Percentiles rank a stretch among this genome's conserved stretches.
These are phyloP conservation scores for Poeciliopsis prolifica DNA, from an alignment of 2,113 vertebrate species.

Conservation along the genomic window DNA sequence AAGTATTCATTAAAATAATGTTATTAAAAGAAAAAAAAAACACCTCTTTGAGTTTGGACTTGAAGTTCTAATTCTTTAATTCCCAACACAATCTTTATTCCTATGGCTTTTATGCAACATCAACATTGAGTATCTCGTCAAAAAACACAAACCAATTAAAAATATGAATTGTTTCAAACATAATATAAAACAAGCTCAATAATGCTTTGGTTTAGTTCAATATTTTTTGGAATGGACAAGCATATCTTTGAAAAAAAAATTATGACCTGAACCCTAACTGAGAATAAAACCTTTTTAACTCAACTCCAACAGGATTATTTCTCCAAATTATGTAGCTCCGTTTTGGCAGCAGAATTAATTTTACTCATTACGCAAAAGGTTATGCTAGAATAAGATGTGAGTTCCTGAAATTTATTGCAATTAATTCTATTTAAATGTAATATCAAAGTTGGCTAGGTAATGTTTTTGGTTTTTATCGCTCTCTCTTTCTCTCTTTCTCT, in stretches of 20 bases:
- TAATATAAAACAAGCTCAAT: too few relatives aligned
- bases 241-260: constrained; percentile 16
- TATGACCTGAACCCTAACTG: constrained; percentile 3
- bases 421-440: constrained; percentile 49
- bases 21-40: too few relatives aligned
- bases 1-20: too few relatives aligned
- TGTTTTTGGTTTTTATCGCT: not conserved
- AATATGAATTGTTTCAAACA: too few relatives aligned
- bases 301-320: constrained; percentile 16
- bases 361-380: constrained; percentile 57
- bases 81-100: too few relatives aligned
- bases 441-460: constrained; percentile 35
- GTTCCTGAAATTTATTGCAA: constrained; percentile 47
- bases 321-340: constrained; percentile 11
- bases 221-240: not conserved
- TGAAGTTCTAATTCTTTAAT: too few relatives aligned
- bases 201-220: too few relatives aligned
- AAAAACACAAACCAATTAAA: too few relatives aligned
- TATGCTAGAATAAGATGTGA: constrained; percentile 40
- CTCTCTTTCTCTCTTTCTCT: not conserved
- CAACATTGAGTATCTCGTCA: too few relatives aligned
- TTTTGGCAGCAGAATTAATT: constrained; percentile 35
- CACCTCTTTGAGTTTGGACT: too few relatives aligned
- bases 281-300: constrained; percentile 20
- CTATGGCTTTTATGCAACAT: too few relatives aligned